Percentiles rank a stretch among this genome's conserved stretches.
phyloP scores from a whole-genome alignment of 2,113 vertebrate species.

The Bombycilla garrulus region DNA sequence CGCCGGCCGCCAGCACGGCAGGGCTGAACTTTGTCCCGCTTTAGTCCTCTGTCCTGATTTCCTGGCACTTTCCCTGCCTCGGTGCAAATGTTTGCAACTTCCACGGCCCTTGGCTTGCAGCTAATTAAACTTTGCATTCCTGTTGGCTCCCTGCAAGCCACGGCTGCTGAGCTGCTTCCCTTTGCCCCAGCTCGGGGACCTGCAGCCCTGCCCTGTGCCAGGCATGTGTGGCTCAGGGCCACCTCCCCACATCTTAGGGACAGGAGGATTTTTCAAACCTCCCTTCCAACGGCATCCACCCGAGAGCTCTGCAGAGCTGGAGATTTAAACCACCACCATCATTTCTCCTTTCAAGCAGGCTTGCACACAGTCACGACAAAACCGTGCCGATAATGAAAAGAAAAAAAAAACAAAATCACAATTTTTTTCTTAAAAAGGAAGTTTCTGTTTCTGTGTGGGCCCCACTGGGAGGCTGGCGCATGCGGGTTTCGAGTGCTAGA shows the following conservation, averaged over 20 bases:
- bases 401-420: not conserved
- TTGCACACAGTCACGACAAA: not conserved
- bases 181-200: not conserved
- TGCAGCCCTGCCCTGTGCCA: not conserved
- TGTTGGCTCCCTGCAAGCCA: not conserved
- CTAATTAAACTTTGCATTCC: constrained; percentile 2
- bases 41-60: not conserved
- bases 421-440: constrained; percentile 46
- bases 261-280: not conserved
- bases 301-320: not conserved
- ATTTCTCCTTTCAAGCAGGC: not conserved
- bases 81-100: not conserved
- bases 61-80: not conserved
- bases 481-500: not conserved
- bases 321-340: not conserved
- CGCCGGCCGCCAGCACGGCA: not conserved
- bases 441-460: constrained; percentile 30
- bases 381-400: not conserved
- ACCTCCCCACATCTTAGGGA: not conserved
- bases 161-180: not conserved
- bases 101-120: not conserved
- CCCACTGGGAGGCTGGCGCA: not conserved
- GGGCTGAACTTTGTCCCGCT: constrained; percentile 26
- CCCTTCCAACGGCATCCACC: not conserved
- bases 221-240: not conserved